Conservation (phyloP, 2,113 vertebrate genomes). For the Hippocampus zosterae region DNA sequence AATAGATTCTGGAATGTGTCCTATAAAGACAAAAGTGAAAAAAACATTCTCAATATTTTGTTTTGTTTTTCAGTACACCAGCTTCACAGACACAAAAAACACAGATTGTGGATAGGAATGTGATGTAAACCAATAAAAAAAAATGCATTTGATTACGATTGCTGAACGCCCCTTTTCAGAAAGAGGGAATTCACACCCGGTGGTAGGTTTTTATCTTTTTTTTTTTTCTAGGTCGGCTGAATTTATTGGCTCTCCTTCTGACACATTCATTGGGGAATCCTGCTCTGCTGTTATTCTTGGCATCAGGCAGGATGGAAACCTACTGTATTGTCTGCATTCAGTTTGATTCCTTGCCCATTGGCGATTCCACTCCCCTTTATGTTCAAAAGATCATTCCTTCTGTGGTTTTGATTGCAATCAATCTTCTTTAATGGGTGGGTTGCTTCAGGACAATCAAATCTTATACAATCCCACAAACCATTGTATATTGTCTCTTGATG, state of each 20-base stretch:
- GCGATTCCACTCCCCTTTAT: conserved; percentile 35
- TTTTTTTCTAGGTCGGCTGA: conserved; percentile 40
- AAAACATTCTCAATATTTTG: background rate
- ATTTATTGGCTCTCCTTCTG: conserved; percentile 22
- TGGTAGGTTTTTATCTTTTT: conserved; percentile 3
- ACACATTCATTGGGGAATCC: conserved; percentile 33
- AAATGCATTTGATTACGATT: background rate
- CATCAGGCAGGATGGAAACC: conserved; percentile 46
- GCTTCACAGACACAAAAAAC: too few relatives aligned
- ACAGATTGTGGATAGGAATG: background rate
- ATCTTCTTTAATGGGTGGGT: conserved; percentile 11
- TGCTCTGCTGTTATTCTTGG: conserved; percentile 56
- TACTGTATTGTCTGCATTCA: conserved; percentile 42
- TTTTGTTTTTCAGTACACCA: background rate
- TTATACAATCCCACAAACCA: conserved; percentile 7
- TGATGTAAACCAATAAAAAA: background rate
- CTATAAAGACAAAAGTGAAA: background rate
- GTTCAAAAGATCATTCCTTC: conserved; percentile 54
- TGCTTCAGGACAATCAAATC: conserved; percentile 16
- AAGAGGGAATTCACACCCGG: conserved; percentile 28
- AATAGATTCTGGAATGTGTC: background rate
- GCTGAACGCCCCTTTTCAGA: conserved; percentile 3
- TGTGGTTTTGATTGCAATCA: conserved; percentile 41
- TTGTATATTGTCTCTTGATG: background rate
- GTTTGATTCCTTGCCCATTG: conserved; percentile 52